Evolutionary conservation across 2,888 invertebrate species (phyloP), one percentile per base, ranked within the genome.

Genomic region (Peribatodes rhomboidaria): DNA sequence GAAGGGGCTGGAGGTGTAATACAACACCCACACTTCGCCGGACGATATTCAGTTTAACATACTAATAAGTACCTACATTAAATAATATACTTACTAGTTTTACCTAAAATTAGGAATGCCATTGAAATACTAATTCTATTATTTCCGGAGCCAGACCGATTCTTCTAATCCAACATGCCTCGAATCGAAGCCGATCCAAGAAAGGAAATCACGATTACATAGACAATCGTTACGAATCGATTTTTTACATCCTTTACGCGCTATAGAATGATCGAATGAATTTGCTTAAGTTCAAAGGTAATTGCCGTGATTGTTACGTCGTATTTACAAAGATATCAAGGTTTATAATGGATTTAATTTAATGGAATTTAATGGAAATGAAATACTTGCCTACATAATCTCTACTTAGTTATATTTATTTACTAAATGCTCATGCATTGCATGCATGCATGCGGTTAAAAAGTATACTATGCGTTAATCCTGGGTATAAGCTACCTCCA

Each of bases 151-250:
- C 67, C 66, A 65, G 74, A 70, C 69, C 70, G 50, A 70, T 63
- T 72, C 73, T 71, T 73, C 74, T 78, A 78, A 78, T 73, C 73
- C 72, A 77, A 77, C 64, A 75, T 73, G 74, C 74, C 73, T 79
- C 79, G 77, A 79, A 73, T 73, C 72, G 65, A 73, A 79, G 71
- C 52, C 41, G 76, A 74, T 73, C 73, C 72, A 70, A 78, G 76
- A 79, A 76, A 82, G 85, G 85, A 85, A 83, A 83, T 83, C 86
- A 85, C 86, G 85, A 81, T 74, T 76, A 72, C 72, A 76, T 78
- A 78, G 80, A 82, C 80, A 79, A 80, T 80, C 83, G 81, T 76
- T 68, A 73, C 82, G 77, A 85, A 85, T 85, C 75, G 80, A 83
- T 83, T 82, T 68, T 71, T 70, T 75, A 80, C 77, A 82, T 79